Base-by-base conservation (phyloP, 2,797 vertebrate genomes). In the Geotrypetes seraphini region DNA sequence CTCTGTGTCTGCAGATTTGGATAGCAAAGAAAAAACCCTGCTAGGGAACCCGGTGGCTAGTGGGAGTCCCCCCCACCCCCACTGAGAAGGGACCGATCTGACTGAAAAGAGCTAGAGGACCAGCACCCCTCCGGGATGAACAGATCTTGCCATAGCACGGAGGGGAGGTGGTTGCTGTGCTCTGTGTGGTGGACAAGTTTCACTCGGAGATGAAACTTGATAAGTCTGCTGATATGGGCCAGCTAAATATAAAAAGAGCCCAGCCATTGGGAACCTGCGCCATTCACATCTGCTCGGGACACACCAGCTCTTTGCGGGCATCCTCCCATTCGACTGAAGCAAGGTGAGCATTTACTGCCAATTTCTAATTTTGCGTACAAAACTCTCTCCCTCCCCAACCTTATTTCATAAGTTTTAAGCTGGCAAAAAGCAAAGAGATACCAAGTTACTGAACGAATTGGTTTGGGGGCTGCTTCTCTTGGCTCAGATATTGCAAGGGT, bases 171-270 rank as follows among this genome's bases (percentile, higher is more conserved):
- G 6, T 3, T 45, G 43, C 46, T 32, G 37, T 24, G 52, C 56
- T 48, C 39, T 38, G 13, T 39, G 19, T 27, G 39, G 26, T 16
- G 48, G 3, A 36, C 50, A 28, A 2, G 33, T 39, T 31, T 34
- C 36, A 33, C 24, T 55, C 63, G 54, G 43, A 63, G 51, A 22
- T 36, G 65, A 60, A 73, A 73, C 25, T 43, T 2, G 61, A 73
- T 69, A 38, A 38, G n/a, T n/a, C n/a, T n/a, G n/a, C n/a, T n/a
- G 10, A 4, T n/a, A 3, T 25, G 34, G 38, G 38, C 32, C 38
- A n/a, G 47, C 52, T 55, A 55, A 50, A 55, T 55, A 55, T 55
- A 55, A 55, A 50, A 50, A 36, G 15, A 39, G 28, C 15, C 31
- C 31, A 27, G 31, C 34, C 31, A 5, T 7, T 8, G 6, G 27